Base-by-base conservation (phyloP, 2,113 vertebrate species). In the Morone saxatilis region DNA sequence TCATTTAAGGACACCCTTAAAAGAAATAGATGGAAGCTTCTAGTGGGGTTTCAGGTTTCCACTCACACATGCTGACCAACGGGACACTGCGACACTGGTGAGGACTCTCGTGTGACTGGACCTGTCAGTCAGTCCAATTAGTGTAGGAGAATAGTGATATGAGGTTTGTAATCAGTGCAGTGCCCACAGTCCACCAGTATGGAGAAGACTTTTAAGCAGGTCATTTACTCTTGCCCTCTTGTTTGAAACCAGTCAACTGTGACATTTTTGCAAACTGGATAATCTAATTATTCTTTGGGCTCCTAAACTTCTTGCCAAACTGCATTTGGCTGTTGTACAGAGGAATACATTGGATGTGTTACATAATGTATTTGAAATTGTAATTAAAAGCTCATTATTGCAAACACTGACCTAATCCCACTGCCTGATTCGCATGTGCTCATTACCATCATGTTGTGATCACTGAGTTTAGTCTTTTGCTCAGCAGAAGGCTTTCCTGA, bases 331-430 rank as follows among this genome's bases (percentile, higher is more conserved):
- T 47, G 51, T 8, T 63, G 73, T 11, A 61, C 63, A 70, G 22
- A 5, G 62, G 78, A 84, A 11, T 70, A 75, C 50, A 53, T 67
- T 41, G 56, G 61, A 14, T 22, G 50, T 20, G 76, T 92, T 90
- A 89, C 41, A 36, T 82, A 89, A 92, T 63, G 53, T 66, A 57
- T 88, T 88, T 85, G 56, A 89, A 89, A 76, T 69, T 85, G 84
- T 65, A 80, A 90, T 89, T 80, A 83, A 86, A 85, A 85, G 79
- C 84, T 86, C 81, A 73, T 88, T 78, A 82, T 83, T 84, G 38
- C 80, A 71, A 90, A 83, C 76, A 66, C 57, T 63, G 77, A 84
- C 81, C 76, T 51, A 71, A 79, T 76, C 82, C 59, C 11, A 3
- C 47, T 14, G 80, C 75, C 72, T 60, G 6, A 43, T 78, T 86